Evolutionary conservation across 2,113 vertebrate genomes (phyloP).

Genomic region (Lepidiolamprologus cunningtoni): DNA sequence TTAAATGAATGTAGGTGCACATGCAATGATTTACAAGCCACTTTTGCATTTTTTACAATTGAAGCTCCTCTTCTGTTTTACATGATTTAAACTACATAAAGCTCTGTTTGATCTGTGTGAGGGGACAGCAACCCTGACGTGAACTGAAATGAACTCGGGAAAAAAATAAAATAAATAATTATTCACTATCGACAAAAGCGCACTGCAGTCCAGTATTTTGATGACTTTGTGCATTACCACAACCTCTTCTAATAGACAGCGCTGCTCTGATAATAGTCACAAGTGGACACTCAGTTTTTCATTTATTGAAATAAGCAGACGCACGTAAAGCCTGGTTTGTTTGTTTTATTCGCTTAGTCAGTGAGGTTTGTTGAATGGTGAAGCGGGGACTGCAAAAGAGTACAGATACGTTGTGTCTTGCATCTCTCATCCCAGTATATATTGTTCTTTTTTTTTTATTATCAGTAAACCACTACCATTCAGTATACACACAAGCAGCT

Average conservation of each 20-base stretch:
- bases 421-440: slow-evolving; percentile 28
- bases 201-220: background rate
- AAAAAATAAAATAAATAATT: background rate
- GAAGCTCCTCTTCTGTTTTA: background rate
- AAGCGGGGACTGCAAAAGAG: background rate
- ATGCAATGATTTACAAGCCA: background rate
- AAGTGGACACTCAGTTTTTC: background rate
- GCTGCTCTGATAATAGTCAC: background rate
- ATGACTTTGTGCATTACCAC: background rate
- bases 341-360: background rate
- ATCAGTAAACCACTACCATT: slow-evolving; percentile 16
- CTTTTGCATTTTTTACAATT: background rate
- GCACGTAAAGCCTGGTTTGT: background rate
- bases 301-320: background rate
- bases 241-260: background rate
- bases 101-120: background rate
- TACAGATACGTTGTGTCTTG: background rate
- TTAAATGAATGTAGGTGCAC: background rate
- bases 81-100: background rate
- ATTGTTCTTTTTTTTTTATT: slow-evolving; percentile 19
- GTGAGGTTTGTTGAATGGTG: background rate
- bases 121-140: background rate
- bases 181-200: background rate
- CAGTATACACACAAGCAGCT: slow-evolving; percentile 35
- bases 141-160: background rate